Evolutionary conservation across 2,888 invertebrate species (phyloP), one percentile per base, ranked within the genome.

Genomic region (Dryadula phaetusa): DNA sequence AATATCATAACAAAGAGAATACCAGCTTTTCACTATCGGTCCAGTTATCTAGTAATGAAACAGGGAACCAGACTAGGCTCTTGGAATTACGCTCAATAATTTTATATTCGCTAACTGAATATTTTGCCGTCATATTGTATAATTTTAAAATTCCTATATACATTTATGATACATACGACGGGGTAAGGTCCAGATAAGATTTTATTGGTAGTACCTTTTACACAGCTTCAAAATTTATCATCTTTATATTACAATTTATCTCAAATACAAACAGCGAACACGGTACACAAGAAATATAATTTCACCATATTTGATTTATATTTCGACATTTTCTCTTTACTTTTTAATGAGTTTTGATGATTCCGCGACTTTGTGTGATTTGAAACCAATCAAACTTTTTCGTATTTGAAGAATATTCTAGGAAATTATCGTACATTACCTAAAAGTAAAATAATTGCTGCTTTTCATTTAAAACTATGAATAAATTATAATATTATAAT

Each of bases 361-460:
- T 82, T 84, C 75, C 78, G 71, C 79, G 77, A 81, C 82, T 84
- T 81, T 77, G 81, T 84, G 77, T 85, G 85, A 84, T 90, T 87
- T 85, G 82, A 88, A 92, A 87, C 86, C 90, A 92, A 92, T 92
- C 87, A 90, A 92, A 92, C 88, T 91, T 92, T 81, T 85, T 86
- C 85, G 79, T 76, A 78, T 80, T 81, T 80, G 77, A 74, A 76
- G 75, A 68, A 71, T 75, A 72, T 73, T 80, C 80, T 74, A 78
- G 76, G 74, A 78, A 79, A 77, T 79, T 56, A 69, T 67, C 67
- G 56, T 64, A 70, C 66, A 62, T 72, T 73, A 70, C 53, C n/a
- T 63, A 66, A 68, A 69, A 58, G 8, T 53, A 28, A 44, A 42
- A 49, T 20, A 62, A 69, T 64, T 40, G 49, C 66, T 53, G 40